These are phyloP conservation scores for Gobius niger DNA, from an alignment of 2,113 vertebrate genomes.

Conservation along the genomic window DNA sequence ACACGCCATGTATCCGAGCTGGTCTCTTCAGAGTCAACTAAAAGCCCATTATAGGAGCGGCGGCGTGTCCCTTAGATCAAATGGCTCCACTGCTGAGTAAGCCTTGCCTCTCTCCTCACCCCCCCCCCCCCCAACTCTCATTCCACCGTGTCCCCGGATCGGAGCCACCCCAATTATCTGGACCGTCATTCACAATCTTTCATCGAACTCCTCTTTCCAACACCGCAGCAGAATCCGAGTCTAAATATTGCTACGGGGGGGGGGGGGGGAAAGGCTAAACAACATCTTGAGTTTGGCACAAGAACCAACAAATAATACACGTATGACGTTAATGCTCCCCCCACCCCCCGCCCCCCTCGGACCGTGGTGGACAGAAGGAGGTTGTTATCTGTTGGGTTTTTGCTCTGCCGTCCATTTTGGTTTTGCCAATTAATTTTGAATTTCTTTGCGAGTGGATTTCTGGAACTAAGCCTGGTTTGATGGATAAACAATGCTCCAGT, in stretches of 20 bases:
- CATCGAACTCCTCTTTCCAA: slow-evolving; percentile 57
- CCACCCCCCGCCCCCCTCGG: too few relatives aligned
- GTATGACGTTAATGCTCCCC: slow-evolving; percentile 41
- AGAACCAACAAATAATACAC: slow-evolving; percentile 53
- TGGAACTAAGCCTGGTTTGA: slow-evolving; percentile 68
- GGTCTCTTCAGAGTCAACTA: slow-evolving; percentile 49
- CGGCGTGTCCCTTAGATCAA: slow-evolving; percentile 46
- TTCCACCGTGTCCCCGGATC: slow-evolving; percentile 62
- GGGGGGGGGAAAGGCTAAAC: slow-evolving; percentile 70
- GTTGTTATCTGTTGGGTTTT: slow-evolving; percentile 49
- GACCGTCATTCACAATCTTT: slow-evolving; percentile 66
- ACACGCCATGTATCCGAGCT: slow-evolving; percentile 47
- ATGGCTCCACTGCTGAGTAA: slow-evolving; percentile 66
- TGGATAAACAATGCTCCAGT: slow-evolving; percentile 71
- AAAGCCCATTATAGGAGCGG: slow-evolving; percentile 49
- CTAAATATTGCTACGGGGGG: slow-evolving; percentile 52
- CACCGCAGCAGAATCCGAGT: slow-evolving; percentile 55
- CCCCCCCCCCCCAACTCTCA: slow-evolving; percentile 17
- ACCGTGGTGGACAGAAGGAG: slow-evolving; percentile 46
- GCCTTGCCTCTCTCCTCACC: slow-evolving; percentile 25
- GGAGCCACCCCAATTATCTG: slow-evolving; percentile 71
- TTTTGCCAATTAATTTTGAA: slow-evolving; percentile 72
- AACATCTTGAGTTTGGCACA: slow-evolving; percentile 60
- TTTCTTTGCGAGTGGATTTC: slow-evolving; percentile 63
- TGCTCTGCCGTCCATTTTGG: slow-evolving; percentile 51